Base-by-base conservation (phyloP, 1,140 invertebrate species). In the Trigoniulus corallinus region DNA sequence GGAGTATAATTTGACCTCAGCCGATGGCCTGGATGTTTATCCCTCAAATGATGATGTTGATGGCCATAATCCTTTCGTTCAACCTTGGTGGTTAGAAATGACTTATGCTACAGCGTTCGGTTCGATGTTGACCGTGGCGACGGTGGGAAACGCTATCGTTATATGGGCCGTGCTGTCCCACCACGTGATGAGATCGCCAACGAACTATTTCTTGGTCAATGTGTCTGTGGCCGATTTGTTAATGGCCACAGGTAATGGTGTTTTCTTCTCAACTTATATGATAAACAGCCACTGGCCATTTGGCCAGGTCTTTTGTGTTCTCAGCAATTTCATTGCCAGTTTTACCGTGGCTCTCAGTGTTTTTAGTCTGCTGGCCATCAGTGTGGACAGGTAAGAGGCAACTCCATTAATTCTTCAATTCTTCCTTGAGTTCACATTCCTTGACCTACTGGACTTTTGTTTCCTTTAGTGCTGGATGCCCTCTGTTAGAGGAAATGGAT, bases 321-420 rank as follows among this genome's bases (percentile, higher is more conserved):
- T 89, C 48, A 87, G 83, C 64, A 88, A 87, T 67, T 93, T 92
- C 62, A 82, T 93, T 51, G 83, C 85, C 1, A 81, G 84, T 56
- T 79, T 87, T 47, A 87, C 87, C 0, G 86, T 93, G 0, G 79
- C 85, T 0, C 82, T 84, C 1, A 88, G 83, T 55, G 88, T 92
- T n/a, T 86, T 92, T 60, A 92, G 88, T 0, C 76, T 93, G 37
- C 84, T 84, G 58, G 66, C 70, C 13, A 69, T 72, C 29, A 68
- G 67, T 47, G 59, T 72, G 15, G 72, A 74, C 58, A 68, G 72
- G 72, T 73, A 57, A 57, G 55, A 25, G 2, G n/a, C n/a, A n/a
- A 47, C 10, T 20, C 1, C 26, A 12, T 23, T 29, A 20, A 22
- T 23, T 48, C 22, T 21, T 22, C 29, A 26, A 24, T 10, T 21